These are phyloP conservation scores for Parambassis ranga DNA, from an alignment of 2,797 vertebrate species.

Conservation along the genomic window DNA sequence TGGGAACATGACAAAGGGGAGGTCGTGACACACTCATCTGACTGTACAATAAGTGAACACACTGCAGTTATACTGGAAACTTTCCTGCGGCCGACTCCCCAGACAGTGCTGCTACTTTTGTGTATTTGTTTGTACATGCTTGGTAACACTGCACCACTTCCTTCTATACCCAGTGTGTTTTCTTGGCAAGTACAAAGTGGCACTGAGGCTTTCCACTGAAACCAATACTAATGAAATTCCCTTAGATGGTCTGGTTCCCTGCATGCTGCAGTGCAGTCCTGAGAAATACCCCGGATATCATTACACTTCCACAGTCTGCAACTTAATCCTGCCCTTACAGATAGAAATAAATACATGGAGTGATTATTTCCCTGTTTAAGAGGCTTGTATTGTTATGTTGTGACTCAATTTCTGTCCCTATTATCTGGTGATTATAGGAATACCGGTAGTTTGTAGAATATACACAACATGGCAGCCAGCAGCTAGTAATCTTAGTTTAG, in stretches of 20 bases:
- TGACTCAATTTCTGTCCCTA: not conserved
- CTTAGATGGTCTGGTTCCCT: constrained; percentile 11
- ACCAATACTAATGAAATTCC: constrained; percentile 47
- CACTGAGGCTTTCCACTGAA: constrained; percentile 8
- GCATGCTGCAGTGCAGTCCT: constrained; percentile 44
- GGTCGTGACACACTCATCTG: not conserved
- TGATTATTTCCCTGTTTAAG: not conserved
- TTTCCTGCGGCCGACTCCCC: not conserved
- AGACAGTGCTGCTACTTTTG: not conserved
- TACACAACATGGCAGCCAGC: not conserved
- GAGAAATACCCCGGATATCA: constrained; percentile 4
- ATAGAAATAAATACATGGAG: not conserved
- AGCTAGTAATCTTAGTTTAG: not conserved
- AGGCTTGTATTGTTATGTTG: not conserved
- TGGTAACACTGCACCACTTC: constrained; percentile 32
- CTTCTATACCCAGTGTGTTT: not conserved
- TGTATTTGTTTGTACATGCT: constrained; percentile 21
- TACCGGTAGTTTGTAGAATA: not conserved
- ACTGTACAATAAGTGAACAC: not conserved
- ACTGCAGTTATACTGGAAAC: not conserved
- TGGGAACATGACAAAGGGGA: not conserved
- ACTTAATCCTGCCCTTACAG: not conserved
- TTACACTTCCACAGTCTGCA: not conserved
- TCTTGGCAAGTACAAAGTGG: constrained; percentile 27
- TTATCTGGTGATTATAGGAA: not conserved